Base-by-base conservation (phyloP, 1,140 invertebrate species). In the Drosophila lini region DNA sequence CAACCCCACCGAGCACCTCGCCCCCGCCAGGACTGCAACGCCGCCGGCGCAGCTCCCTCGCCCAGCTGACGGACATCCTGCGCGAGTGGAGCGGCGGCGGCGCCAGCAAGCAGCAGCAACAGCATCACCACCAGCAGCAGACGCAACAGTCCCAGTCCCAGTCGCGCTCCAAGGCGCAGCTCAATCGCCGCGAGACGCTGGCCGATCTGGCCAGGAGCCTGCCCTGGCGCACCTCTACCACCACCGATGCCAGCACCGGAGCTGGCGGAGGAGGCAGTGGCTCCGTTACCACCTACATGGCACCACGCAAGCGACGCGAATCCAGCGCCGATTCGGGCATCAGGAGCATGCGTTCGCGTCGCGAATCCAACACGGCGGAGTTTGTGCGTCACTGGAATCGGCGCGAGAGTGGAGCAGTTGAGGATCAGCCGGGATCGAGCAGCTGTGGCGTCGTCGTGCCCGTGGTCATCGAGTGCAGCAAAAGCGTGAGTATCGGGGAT, bases 61-160 rank as follows among this genome's bases (percentile, higher is more conserved):
- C 97, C 4, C 97, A 97, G 93, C 93, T 98, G 45, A 97, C 97
- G 53, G 97, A 98, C 92, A 96, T 97, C 65, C 92, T 97, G 42
- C 94, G 96, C 50, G 97, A 97, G 93, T 97, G 97, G 97, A 95
- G 97, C 57, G 95, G 96, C 57, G 95, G 96, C 19, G 94, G 95
- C 57, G 94, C 93, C 67, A 94, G 93, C 69, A 73, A 84, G 53
- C 80, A 89, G 52, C 75, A 80, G 10, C 73, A 83, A 48, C 79
- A 89, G 52, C 75, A 80, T 5, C 69, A 88, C 7, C 59, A 65
- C 7, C 77, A 84, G 15, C 80, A 83, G 36, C 78, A 75, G 34
- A 50, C 76, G 34, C 79, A 81, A 60, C 67, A 69, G n/a, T 22
- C 47, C 19, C 75, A 70, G 34, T 45, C 60, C 93, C 75, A 78